A percentile compares a stretch with the other conserved stretches of the same genome.
These are phyloP conservation scores for Pycnonotus jocosus DNA, from an alignment of 2,113 vertebrate species.

Conservation along the genomic window DNA sequence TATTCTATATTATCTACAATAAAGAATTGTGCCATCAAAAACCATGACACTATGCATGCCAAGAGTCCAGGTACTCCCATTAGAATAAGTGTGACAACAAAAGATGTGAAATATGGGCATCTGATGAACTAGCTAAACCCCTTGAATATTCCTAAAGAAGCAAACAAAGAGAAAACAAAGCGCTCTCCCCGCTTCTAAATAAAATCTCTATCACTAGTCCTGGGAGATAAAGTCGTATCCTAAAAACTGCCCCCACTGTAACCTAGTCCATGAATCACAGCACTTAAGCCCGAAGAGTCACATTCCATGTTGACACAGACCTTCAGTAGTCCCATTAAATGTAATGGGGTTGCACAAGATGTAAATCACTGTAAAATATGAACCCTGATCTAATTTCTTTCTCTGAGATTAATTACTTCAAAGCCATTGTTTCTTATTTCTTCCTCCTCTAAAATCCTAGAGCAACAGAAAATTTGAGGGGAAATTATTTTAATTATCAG, in stretches of 20 bases:
- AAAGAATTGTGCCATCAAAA: neutral
- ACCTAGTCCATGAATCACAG: neutral
- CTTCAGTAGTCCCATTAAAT: conserved; percentile 37
- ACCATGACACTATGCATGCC: neutral
- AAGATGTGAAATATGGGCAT: neutral
- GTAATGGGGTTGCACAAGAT: conserved; percentile 35
- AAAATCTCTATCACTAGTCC: neutral
- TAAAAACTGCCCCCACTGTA: neutral
- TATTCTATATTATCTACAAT: neutral
- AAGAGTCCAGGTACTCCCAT: neutral
- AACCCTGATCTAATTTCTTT: conserved; percentile 27
- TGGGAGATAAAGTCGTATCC: neutral
- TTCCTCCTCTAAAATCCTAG: neutral
- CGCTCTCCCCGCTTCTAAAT: neutral
- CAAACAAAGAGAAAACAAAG: neutral
- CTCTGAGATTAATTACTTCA: neutral
- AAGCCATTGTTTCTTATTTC: neutral
- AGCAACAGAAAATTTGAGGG: neutral
- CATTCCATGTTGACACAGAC: conserved; percentile 42
- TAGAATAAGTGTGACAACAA: neutral
- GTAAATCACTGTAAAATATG: conserved; percentile 53
- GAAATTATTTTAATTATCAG: neutral
- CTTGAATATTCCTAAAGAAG: neutral
- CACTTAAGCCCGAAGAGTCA: conserved; percentile 5
- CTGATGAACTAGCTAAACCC: neutral